Base-by-base conservation (phyloP, 2,888 invertebrate species). In the Bimastos eiseni region DNA sequence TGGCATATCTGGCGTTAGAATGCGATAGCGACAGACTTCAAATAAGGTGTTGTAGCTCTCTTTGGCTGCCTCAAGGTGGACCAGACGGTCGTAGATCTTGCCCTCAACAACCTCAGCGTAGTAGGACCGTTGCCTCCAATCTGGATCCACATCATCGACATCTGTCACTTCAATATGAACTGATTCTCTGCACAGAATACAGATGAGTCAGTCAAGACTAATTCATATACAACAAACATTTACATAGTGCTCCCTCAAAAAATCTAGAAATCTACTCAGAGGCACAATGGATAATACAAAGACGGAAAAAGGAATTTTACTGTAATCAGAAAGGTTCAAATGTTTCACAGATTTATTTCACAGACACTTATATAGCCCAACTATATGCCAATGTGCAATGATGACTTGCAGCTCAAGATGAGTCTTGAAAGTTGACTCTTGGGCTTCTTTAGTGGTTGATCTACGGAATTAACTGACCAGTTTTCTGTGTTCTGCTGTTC, bases 1-100 rank as follows among this genome's bases (percentile, higher is more conserved):
- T 0, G 98, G 98, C 93, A 97, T 97, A 93, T 98, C 98, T 92
- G 97, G 97, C 0, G 98, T 98, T 89, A 98, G 96, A 92, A 99
- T 98, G 95, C 98, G 98, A 96, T 99, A 99, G 95, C 98, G 98
- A 97, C 99, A 99, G 90, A 99, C 98, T 95, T 98, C 98, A 0
- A 98, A 98, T 95, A 97, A 98, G 84, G 98, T 98, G n/a, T 98
- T 98, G n/a, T 98, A 98, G 95, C 98, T 98, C 95, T 99, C 99
- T 95, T 99, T 99, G 0, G 97, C 97, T 6, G 99, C 99, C 94
- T 98, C 97, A 11, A 99, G 97, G 13, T 98, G 96, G 37, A 98
- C 96, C 92, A 99, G 97, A 95, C 98, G 97, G 94, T 97, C 97
- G 90, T 93, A 94, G 34, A 94, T 83, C 41, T 93, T 93, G 2